Evolutionary conservation across 2,113 vertebrate genomes (phyloP), one percentile per base, ranked within the genome.

Genomic region (Petrocephalus microphthalmus): DNA sequence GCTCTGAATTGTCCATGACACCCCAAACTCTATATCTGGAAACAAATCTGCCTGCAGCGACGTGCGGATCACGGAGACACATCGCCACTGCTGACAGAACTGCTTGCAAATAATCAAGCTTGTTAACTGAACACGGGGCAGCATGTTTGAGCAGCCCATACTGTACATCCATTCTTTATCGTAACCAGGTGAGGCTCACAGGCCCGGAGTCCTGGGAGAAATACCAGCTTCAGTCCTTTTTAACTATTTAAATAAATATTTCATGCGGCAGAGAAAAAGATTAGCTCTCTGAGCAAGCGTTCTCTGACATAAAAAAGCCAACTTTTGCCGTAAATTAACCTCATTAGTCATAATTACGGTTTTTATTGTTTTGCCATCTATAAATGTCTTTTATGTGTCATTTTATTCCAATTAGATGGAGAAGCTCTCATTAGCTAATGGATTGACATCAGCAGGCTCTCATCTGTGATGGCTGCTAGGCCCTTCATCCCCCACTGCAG

Each of bases 351-450:
- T 53, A 45, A 78, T 86, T 42, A 42, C 53, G 51, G 74, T 88
- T 88, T 88, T 54, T 81, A 54, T 81, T 81, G 67, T 54, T 82
- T 88, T 56, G 47, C 87, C n/a, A 78, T 33, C 47, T 29, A 78
- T 87, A 53, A 52, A 87, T 52, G 87, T 87, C 87, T 87, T 67
- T 53, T 42, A 71, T 78, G 13, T 87, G 64, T 25, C 49, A 52
- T 53, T n/a, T 87, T 53, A 47, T 87, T 78, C 87, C n/a, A 78
- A 53, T 87, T 78, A 87, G 87, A 81, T 52, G 33, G 33, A 88
- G 47, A 81, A 42, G 49, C 49, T 4, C 67, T 82, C 67, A 88
- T 87, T 87, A 47, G 17, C 57, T 87, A 37, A 88, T 88, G 67
- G 47, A 25, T 20, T 81, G 51, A 88, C 74, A 19, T 86, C 56